Conservation (phyloP, 2,113 vertebrate genomes). For the Salminus brasiliensis region DNA sequence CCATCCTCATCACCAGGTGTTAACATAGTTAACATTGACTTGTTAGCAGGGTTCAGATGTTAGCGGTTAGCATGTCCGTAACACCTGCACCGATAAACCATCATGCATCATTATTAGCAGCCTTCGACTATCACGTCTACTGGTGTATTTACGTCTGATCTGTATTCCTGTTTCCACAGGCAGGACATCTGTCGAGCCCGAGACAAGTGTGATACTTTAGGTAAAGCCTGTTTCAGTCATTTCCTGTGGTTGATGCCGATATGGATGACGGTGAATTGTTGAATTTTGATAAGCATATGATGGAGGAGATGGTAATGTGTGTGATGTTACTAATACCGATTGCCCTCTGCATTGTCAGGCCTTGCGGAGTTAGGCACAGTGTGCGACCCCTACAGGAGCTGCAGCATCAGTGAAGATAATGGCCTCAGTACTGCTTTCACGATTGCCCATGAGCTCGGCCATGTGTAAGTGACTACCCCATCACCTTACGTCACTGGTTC, state of each 20-base stretch:
- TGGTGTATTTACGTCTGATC: constrained; percentile 23
- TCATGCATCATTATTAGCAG: too few relatives aligned
- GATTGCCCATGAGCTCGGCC: constrained; percentile 96
- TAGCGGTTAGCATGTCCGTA: neutral
- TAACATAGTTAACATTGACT: neutral
- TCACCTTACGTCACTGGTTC: neutral
- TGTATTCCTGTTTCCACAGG: constrained; percentile 76
- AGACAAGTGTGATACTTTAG: constrained; percentile 97
- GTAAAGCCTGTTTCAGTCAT: constrained; percentile 67
- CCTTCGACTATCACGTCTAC: too few relatives aligned
- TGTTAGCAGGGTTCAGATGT: neutral
- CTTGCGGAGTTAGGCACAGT: constrained; percentile 96
- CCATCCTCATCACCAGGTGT: constrained; percentile 95
- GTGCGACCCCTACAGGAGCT: constrained; percentile 95
- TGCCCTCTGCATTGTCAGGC: constrained; percentile 71
- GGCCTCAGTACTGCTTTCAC: constrained; percentile 97
- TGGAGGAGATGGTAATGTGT: too few relatives aligned
- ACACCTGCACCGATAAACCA: too few relatives aligned
- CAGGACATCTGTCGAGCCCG: constrained; percentile 98
- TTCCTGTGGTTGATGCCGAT: neutral
- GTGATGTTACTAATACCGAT: neutral
- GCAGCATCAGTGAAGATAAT: constrained; percentile 97
- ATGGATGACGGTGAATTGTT: neutral
- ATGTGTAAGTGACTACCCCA: constrained; percentile 85
- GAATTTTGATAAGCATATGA: neutral